Conservation (phyloP, 2,113 vertebrate genomes). For the Thymallus thymallus region DNA sequence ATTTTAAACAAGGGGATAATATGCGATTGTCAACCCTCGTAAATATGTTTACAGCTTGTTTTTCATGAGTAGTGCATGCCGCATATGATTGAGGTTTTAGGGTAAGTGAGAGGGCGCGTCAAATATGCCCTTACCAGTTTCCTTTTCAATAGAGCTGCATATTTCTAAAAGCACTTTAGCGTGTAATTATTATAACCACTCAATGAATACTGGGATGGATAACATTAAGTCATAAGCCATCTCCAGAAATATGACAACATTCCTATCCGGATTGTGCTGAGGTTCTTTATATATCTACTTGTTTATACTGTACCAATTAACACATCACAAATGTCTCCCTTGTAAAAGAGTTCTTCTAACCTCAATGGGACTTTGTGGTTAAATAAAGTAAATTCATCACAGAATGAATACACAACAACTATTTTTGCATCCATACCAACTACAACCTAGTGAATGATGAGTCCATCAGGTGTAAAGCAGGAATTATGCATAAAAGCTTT, state of each 20-base stretch:
- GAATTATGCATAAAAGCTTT: neutral
- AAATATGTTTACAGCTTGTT: constrained; percentile 2
- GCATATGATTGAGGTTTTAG: neutral
- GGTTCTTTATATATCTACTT: neutral
- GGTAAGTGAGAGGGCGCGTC: neutral
- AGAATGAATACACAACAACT: no score
- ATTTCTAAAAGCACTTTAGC: neutral
- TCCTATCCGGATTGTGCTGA: neutral
- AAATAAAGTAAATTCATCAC: no score
- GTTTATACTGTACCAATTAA: no score
- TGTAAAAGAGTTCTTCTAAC: no score
- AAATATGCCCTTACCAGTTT: neutral
- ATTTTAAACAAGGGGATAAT: neutral
- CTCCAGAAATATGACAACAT: neutral
- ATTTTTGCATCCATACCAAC: no score
- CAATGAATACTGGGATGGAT: neutral
- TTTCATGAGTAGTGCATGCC: neutral
- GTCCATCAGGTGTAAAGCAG: neutral
- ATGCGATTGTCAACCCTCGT: neutral
- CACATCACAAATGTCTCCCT: no score
- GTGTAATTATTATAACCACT: no score
- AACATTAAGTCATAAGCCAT: neutral
- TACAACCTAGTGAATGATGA: neutral
- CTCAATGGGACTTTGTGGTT: no score
- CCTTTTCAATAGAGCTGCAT: neutral